Percentiles rank a stretch among this genome's conserved stretches.
Evolutionary conservation across 2,113 vertebrate genomes (phyloP).

Genomic region (Spea multiplicata): DNA sequence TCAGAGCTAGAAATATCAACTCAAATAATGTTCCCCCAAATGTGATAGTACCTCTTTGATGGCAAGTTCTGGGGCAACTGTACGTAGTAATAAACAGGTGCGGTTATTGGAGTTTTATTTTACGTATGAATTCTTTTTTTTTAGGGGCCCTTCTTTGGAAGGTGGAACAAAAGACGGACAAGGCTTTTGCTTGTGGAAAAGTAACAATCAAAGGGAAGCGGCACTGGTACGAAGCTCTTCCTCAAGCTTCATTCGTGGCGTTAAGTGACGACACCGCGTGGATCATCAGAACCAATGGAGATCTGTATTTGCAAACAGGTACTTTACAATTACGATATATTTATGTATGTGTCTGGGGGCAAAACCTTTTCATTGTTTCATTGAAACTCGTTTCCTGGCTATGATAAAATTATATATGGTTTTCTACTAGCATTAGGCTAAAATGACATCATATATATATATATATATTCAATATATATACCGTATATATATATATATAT

Average conservation of each 20-base stretch:
- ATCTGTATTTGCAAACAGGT: conserved; percentile 94
- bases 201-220: conserved; percentile 88
- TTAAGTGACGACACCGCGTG: conserved; percentile 91
- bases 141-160: conserved; percentile 94
- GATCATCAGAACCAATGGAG: conserved; percentile 92
- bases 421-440: too few relatives aligned
- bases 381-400: too few relatives aligned
- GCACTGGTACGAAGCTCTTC: conserved; percentile 96
- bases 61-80: too few relatives aligned
- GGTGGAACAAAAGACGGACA: conserved; percentile 92
- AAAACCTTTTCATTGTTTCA: too few relatives aligned
- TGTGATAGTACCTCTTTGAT: too few relatives aligned
- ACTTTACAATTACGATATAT: conserved; percentile 1
- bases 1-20: too few relatives aligned
- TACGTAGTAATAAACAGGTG: neutral
- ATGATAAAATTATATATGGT: too few relatives aligned
- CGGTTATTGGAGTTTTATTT: neutral
- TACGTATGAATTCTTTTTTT: neutral
- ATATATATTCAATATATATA: too few relatives aligned
- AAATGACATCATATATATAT: too few relatives aligned
- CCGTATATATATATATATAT: too few relatives aligned
- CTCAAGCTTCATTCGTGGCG: conserved; percentile 81
- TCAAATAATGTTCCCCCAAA: too few relatives aligned
- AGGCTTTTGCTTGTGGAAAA: conserved; percentile 93
- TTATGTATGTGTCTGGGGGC: too few relatives aligned